Evolutionary conservation across 2,888 invertebrate species (phyloP).

Genomic region (Galeopsomyia nigrocyanea): DNA sequence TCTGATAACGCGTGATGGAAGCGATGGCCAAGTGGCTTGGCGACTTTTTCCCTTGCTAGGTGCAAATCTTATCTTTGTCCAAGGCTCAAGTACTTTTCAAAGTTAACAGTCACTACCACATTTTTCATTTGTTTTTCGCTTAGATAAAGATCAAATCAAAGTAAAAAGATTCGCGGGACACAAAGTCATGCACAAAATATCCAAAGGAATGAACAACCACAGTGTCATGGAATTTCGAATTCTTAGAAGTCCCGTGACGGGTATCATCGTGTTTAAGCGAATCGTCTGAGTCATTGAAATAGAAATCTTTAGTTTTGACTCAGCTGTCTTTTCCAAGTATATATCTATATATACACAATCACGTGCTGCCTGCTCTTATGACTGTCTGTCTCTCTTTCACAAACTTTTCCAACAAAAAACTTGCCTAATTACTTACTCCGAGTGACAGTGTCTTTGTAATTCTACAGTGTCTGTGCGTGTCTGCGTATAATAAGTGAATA

Average conservation of each 20-base stretch:
- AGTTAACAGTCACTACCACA: too few species aligned
- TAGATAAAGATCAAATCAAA: too few species aligned
- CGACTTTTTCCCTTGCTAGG: too few species aligned
- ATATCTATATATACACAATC: too few species aligned
- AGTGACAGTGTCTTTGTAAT: background rate
- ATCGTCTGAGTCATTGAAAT: slow-evolving; percentile 56
- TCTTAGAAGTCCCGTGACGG: slow-evolving; percentile 67
- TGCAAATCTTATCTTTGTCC: too few species aligned
- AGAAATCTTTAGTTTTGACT: slow-evolving; percentile 20
- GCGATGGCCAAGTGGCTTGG: too few species aligned
- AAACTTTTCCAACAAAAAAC: too few species aligned
- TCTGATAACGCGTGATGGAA: too few species aligned
- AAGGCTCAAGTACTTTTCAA: too few species aligned
- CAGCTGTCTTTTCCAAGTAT: slow-evolving; percentile 8
- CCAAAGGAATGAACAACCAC: slow-evolving; percentile 42
- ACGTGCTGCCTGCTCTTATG: too few species aligned
- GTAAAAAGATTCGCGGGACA: background rate
- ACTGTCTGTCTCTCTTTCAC: background rate
- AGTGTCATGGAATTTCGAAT: slow-evolving; percentile 51
- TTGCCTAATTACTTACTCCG: background rate
- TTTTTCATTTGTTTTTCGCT: too few species aligned
- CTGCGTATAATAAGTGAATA: slow-evolving; percentile 10
- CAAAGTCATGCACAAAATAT: slow-evolving; percentile 41
- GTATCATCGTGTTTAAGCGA: slow-evolving; percentile 60
- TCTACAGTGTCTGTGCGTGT: slow-evolving; percentile 1